A percentile compares a stretch with the other conserved stretches of the same genome.
Conservation (phyloP, 2,797 vertebrate species). For the Malacoctenus gilli region DNA sequence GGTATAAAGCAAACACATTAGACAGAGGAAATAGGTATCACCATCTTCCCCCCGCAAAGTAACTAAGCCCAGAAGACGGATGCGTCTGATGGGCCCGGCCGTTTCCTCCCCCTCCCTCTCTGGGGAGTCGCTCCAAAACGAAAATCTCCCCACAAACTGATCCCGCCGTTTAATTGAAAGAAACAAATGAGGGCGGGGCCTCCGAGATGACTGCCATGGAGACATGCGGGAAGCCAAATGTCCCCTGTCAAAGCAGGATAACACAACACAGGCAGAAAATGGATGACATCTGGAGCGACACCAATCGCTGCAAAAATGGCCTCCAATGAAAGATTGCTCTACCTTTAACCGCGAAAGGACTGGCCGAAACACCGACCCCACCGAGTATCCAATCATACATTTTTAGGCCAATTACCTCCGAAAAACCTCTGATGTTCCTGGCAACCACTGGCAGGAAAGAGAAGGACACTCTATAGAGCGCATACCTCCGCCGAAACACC, state of each 20-base stretch:
- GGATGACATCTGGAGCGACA: neutral
- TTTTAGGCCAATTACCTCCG: no score
- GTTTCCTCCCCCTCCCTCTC: conserved; percentile 62
- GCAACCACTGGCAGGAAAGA: no score
- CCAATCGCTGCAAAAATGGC: neutral
- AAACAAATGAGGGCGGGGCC: conserved; percentile 41
- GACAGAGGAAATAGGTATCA: conserved; percentile 66
- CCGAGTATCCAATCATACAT: no score
- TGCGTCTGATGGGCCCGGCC: conserved; percentile 64
- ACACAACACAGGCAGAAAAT: neutral
- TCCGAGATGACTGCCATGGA: conserved; percentile 23
- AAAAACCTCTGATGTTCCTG: no score
- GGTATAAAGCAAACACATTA: conserved; percentile 71
- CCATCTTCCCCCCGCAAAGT: conserved; percentile 61
- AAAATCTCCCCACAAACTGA: conserved; percentile 43
- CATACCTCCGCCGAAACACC: no score
- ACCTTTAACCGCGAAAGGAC: neutral
- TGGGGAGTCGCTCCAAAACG: conserved; percentile 51
- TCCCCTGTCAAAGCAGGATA: neutral
- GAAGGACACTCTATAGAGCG: no score
- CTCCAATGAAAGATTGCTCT: neutral
- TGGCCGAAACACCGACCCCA: no score
- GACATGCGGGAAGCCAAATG: conserved; percentile 6
- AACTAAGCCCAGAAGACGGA: conserved; percentile 65
- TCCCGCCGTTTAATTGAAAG: conserved; percentile 59